Evolutionary conservation across 1,140 invertebrate species (phyloP).

Genomic region (Aphelenchoides avenae): DNA sequence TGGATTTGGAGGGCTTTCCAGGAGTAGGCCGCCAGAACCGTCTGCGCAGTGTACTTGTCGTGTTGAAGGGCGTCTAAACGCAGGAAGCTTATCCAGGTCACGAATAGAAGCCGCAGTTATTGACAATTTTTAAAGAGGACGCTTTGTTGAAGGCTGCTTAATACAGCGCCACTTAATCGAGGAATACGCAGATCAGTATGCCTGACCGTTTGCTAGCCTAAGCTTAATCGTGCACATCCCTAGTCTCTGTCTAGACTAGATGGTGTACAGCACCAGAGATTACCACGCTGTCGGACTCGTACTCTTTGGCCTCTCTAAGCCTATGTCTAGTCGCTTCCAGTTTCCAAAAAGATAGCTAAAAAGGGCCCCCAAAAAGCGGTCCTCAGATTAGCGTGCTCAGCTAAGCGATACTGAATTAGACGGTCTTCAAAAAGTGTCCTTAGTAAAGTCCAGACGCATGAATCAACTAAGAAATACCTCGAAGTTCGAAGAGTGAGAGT

Average conservation of each 20-base stretch:
- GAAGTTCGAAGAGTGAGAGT: slow-evolving; percentile 17
- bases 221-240: background rate
- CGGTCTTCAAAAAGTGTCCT: background rate
- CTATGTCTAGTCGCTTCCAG: too few relatives aligned
- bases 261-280: background rate
- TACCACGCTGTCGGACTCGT: too few relatives aligned
- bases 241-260: background rate
- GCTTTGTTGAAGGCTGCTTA: slow-evolving; percentile 1
- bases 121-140: too few relatives aligned
- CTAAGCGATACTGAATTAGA: slow-evolving; percentile 4
- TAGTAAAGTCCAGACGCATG: too few relatives aligned
- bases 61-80: slow-evolving; percentile 41
- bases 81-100: too few relatives aligned
- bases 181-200: background rate
- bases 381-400: too few relatives aligned
- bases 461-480: slow-evolving; percentile 15
- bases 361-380: too few relatives aligned
- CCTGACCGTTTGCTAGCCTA: background rate
- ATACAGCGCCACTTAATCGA: slow-evolving; percentile 7
- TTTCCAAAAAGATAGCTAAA: too few relatives aligned
- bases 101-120: too few relatives aligned
- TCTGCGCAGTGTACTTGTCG: slow-evolving; percentile 19
- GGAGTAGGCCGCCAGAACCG: slow-evolving; percentile 28
- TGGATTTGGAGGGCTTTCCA: slow-evolving; percentile 43
- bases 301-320: too few relatives aligned